Base-by-base conservation (phyloP, 2,113 vertebrate species). In the Clarias gariepinus region DNA sequence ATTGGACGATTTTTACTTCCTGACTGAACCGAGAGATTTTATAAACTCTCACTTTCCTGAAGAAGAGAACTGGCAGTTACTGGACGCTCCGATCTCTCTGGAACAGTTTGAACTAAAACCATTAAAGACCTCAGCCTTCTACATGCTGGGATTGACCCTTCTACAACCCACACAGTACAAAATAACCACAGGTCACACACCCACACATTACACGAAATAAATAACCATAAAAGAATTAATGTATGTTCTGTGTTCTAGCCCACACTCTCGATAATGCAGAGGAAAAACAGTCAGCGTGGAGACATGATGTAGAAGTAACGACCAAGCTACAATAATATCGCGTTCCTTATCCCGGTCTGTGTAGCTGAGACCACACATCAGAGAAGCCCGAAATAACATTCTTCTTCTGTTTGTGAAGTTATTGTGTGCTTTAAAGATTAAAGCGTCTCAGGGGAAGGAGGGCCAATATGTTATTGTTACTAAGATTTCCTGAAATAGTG, bases 91-190 rank as follows among this genome's bases (percentile, higher is more conserved):
- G 0, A 0, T 92, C 60, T 11, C 85, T 0, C 0, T 33, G 28
- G 87, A 92, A 87, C 71, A 91, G 19, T 95, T 95, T 1, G 93
- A 94, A 83, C 83, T 88, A 47, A 92, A 83, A 63, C 91, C 88
- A 53, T 93, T 93, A 84, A 93, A 94, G 87, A 93, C 94, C 0
- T 92, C 94, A 0, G 92, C 93, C 47, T 94, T 94, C 87, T 93
- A 92, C 83, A 90, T 82, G 0, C 86, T 94, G 16, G 92, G 92
- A 18, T 87, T 94, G 81, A 90, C 60, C 74, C 91, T 95, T 73
- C 78, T 91, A 41, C 91, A 92, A 68, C 92, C 93, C 16, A 89
- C 92, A 73, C 82, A 86, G 25, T 93, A 90, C 84, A 89, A 89
- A 55, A 90, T 92, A 85, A 64, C 86, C 80, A 93, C 93, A 92